phyloP scores from a whole-genome alignment of 2,888 invertebrate genomes.

The Ariolimax columbianus region DNA sequence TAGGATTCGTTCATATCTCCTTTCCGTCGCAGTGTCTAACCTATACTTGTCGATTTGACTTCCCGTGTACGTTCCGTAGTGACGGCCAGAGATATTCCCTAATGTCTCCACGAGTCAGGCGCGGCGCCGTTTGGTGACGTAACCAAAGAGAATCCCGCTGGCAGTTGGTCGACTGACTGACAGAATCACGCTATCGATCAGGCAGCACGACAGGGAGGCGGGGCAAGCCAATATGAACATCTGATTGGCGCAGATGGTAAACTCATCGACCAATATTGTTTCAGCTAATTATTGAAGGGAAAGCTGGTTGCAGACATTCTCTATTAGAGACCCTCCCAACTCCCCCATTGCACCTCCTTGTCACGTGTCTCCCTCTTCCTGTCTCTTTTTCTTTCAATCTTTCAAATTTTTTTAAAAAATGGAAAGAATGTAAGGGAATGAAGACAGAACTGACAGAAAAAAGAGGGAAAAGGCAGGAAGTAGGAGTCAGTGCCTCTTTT shows the following conservation, averaged over 20 bases:
- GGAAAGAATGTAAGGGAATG: background rate
- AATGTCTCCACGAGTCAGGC: background rate
- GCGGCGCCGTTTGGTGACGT: background rate
- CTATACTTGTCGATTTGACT: too few relatives aligned
- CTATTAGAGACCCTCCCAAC: background rate
- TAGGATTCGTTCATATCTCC: too few relatives aligned
- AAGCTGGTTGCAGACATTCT: conserved; percentile 29
- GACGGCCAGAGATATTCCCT: background rate
- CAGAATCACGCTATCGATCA: conserved; percentile 32
- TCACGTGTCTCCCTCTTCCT: background rate
- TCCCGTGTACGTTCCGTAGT: background rate
- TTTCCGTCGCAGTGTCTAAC: too few relatives aligned
- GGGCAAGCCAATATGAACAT: conserved; percentile 28
- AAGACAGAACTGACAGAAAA: background rate
- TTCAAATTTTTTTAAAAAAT: background rate
- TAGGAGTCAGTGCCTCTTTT: background rate
- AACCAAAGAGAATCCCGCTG: conserved; percentile 1
- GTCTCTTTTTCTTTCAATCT: background rate
- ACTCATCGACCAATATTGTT: conserved; percentile 38
- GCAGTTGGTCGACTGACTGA: conserved; percentile 30
- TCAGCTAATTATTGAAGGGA: conserved; percentile 30
- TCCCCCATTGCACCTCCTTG: background rate
- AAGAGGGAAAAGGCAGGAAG: background rate
- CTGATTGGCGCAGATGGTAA: conserved; percentile 44
- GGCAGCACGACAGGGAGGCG: conserved; percentile 31